Evolutionary conservation across 2,888 invertebrate genomes (phyloP).

Genomic region (Cancer borealis): DNA sequence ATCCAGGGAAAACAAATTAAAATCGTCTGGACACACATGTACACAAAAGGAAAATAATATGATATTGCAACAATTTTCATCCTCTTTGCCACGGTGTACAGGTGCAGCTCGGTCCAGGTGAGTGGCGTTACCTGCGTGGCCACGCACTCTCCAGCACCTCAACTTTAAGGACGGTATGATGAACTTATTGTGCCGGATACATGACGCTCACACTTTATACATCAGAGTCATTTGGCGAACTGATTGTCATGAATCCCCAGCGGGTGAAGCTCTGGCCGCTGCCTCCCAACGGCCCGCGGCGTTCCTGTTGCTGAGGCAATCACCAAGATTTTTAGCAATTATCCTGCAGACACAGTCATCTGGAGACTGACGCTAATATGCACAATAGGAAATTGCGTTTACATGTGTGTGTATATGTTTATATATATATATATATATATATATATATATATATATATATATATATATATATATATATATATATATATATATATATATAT

Average conservation of each 20-base stretch:
- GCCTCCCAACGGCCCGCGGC: background rate
- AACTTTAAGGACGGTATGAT: conserved; percentile 12
- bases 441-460: conserved; percentile 37
- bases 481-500: conserved; percentile 30
- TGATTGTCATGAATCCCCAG: conserved; percentile 14
- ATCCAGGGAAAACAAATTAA: conserved; percentile 11
- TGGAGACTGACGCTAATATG: background rate
- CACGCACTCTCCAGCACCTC: background rate
- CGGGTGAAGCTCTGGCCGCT: background rate
- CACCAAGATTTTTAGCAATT: conserved; percentile 23
- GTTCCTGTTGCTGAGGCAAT: background rate
- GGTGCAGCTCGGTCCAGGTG: background rate
- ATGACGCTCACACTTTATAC: conserved; percentile 33
- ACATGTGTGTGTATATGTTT: background rate
- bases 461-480: conserved; percentile 36
- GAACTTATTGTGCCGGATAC: conserved; percentile 33
- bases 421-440: conserved; percentile 58
- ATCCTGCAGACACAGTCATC: background rate
- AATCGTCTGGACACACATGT: conserved; percentile 20
- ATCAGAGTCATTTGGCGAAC: background rate
- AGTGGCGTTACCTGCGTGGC: background rate
- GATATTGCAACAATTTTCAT: background rate
- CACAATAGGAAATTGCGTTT: background rate
- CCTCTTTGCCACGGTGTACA: background rate
- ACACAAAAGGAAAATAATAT: conserved; percentile 1